Conservation (phyloP, 2,888 invertebrate genomes). For the Autographa gamma region DNA sequence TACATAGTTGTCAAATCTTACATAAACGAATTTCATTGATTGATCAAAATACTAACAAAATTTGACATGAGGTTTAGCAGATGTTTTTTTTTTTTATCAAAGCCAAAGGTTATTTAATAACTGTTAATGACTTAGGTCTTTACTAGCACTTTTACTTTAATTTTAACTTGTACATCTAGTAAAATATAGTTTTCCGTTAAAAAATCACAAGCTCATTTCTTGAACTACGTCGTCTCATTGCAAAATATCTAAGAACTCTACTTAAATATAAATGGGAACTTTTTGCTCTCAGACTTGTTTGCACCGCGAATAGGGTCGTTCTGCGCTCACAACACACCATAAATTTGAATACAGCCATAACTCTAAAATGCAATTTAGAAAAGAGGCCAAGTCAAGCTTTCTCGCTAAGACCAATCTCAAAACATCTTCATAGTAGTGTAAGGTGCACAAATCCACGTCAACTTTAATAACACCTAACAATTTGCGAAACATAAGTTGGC, state of each 20-base stretch:
- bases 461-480: slow-evolving; percentile 55
- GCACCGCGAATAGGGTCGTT: slow-evolving; percentile 5
- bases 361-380: slow-evolving; percentile 46
- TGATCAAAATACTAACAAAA: too few relatives aligned
- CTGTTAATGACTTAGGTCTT: too few relatives aligned
- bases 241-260: neutral
- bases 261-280: neutral
- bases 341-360: slow-evolving; percentile 50
- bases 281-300: slow-evolving; percentile 1
- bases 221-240: neutral
- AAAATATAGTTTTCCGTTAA: too few relatives aligned
- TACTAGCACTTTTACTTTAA: too few relatives aligned
- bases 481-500: slow-evolving; percentile 59
- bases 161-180: too few relatives aligned
- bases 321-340: slow-evolving; percentile 33
- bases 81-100: too few relatives aligned
- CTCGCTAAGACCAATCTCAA: slow-evolving; percentile 15
- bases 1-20: too few relatives aligned
- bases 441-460: slow-evolving; percentile 50
- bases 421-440: slow-evolving; percentile 26
- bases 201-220: too few relatives aligned
- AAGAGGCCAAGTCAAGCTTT: slow-evolving; percentile 42
- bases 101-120: too few relatives aligned
- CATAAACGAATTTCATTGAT: too few relatives aligned
- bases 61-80: too few relatives aligned